Percentiles rank a stretch among this genome's conserved stretches.
phyloP scores from a whole-genome alignment of 2,888 invertebrate genomes.

The Tipula helvola region DNA sequence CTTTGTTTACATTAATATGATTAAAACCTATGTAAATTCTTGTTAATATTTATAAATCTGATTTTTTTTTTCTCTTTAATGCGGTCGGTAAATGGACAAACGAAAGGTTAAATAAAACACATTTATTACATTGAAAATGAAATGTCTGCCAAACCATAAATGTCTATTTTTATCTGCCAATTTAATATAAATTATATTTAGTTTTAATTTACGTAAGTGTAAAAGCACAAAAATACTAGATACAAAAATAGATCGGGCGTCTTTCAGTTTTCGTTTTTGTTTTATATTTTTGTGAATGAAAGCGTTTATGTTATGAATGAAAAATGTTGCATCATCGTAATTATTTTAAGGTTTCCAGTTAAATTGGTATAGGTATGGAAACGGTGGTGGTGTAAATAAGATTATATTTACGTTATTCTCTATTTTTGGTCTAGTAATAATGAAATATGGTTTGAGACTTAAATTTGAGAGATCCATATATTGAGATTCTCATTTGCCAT shows the following conservation, averaged over 20 bases:
- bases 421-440: not conserved
- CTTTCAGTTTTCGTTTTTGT: not conserved
- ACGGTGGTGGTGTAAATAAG: not conserved
- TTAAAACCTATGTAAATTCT: not conserved
- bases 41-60: not conserved
- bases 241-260: not conserved
- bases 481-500: no score
- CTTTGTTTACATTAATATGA: no score
- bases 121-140: no score
- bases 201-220: not conserved
- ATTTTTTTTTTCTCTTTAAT: no score
- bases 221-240: not conserved
- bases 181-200: not conserved
- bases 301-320: not conserved
- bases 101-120: no score
- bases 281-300: not conserved
- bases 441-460: not conserved
- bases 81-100: no score
- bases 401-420: not conserved
- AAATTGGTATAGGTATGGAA: not conserved
- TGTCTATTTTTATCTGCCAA: not conserved
- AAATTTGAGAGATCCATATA: no score
- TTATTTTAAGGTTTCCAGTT: not conserved
- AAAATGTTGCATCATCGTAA: not conserved
- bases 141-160: not conserved